Percentiles rank a stretch among this genome's conserved stretches.
phyloP scores from a whole-genome alignment of 2,113 vertebrate genomes.

The Mungos mungo region DNA sequence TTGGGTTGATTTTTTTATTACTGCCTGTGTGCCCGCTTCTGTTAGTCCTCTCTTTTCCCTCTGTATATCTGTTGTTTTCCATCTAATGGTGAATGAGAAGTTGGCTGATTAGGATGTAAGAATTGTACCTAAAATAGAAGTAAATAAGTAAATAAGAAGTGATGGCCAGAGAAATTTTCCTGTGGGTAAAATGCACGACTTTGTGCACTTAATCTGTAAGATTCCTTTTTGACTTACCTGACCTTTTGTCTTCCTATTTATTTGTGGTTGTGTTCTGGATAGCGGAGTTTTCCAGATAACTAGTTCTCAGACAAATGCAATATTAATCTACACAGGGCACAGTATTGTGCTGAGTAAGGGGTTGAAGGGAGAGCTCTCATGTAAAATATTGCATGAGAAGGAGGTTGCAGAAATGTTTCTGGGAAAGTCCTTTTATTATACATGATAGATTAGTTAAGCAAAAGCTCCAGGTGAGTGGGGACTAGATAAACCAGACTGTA shows the following conservation, averaged over 20 bases:
- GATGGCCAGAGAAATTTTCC: neutral
- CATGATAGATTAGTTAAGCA: neutral
- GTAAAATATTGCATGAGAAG: constrained; percentile 22
- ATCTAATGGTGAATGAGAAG: neutral
- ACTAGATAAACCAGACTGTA: neutral
- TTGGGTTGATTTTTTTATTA: neutral
- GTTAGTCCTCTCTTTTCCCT: neutral
- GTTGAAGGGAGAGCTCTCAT: constrained; percentile 23
- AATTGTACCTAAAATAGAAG: neutral
- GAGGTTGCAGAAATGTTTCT: neutral
- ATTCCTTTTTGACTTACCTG: neutral
- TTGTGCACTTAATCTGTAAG: neutral
- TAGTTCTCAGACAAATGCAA: neutral
- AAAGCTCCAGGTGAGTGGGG: neutral
- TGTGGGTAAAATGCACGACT: neutral
- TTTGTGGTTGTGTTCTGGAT: neutral
- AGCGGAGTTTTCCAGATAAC: neutral
- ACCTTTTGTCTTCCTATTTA: neutral
- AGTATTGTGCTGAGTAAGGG: neutral
- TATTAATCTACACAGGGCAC: neutral
- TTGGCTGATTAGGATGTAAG: neutral
- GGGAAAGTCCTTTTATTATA: neutral
- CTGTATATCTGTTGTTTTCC: neutral
- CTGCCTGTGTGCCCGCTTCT: neutral
- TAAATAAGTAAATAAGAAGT: neutral